Evolutionary conservation across 2,888 invertebrate species (phyloP), one percentile per base, ranked within the genome.

Genomic region (Atrina japonica): DNA sequence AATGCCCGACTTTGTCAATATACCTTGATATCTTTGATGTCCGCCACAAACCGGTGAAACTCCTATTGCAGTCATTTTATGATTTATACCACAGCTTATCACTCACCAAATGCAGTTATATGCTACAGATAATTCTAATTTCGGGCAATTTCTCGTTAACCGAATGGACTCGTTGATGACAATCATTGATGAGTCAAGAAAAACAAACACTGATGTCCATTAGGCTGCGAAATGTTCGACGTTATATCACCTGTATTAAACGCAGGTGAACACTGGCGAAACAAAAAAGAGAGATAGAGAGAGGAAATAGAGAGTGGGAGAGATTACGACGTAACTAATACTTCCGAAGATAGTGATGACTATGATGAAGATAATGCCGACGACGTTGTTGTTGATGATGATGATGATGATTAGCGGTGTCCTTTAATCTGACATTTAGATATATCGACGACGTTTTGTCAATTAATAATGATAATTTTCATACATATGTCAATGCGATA

Each of bases 151-250:
- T 56, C 50, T 50, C 49, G 58, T 58, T 58, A 66, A 56, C 18
- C 30, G 66, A 66, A 56, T 47, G 58, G 41, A 49, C 49, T 43
- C 25, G 43, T 35, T 43, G 58, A 58, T 58, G 50, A 50, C n/a
- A 40, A 58, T 50, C 50, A 27, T 16, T n/a, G 66, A 45, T 66
- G 66, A 66, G 66, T 66, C 66, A 66, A 66, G 49, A 55, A 45
- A 66, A 66, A 66, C 66, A 66, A 49, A 49, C 61, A 30, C 23
- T 30, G 35, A 27, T 35, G 61, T 49, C 49, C 61, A 49, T 30
- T 43, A 61, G 49, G 43, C 35, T 35, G 35, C 35, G 35, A 35
- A 35, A 35, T 7, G 5, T 35, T 35, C n/a, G n/a, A n/a, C n/a
- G 35, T 35, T 35, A 35, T 35, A 35, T 50, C 61, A 61, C 61